A percentile compares a stretch with the other conserved stretches of the same genome.
phyloP scores from a whole-genome alignment of 2,888 invertebrate genomes.

The Micoletzkya japonica region DNA sequence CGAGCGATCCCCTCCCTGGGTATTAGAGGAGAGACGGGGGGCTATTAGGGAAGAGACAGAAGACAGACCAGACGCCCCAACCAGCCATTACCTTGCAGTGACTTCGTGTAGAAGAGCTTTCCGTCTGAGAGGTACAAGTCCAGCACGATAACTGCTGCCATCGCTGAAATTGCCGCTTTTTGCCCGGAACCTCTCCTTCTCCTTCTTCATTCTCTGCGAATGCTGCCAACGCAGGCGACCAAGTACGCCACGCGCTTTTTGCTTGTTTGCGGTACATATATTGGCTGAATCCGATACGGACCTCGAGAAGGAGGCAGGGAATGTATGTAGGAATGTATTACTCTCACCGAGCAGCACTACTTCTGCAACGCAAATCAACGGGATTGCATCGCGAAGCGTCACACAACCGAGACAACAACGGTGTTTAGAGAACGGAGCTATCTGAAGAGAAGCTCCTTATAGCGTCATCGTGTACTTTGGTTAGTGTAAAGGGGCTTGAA shows the following conservation, averaged over 20 bases:
- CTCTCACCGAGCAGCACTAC: slow-evolving; percentile 34
- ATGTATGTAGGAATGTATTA: neutral
- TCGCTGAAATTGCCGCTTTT: slow-evolving; percentile 35
- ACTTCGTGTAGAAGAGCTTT: slow-evolving; percentile 38
- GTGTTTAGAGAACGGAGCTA: slow-evolving; percentile 42
- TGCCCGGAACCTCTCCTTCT: neutral
- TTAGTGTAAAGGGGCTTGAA: neutral
- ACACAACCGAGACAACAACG: slow-evolving; percentile 46
- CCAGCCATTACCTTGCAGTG: slow-evolving; percentile 37
- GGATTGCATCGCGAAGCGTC: slow-evolving; percentile 40
- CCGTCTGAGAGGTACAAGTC: slow-evolving; percentile 43
- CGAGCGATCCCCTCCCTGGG: slow-evolving; percentile 5
- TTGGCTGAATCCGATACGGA: too few species aligned
- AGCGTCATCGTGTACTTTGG: neutral
- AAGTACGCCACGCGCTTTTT: too few species aligned
- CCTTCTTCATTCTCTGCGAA: too few species aligned
- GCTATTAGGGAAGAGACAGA: too few species aligned
- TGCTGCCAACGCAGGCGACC: too few species aligned
- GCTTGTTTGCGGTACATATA: too few species aligned
- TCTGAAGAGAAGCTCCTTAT: slow-evolving; percentile 27
- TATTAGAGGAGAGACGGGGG: too few species aligned
- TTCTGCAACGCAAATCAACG: slow-evolving; percentile 41
- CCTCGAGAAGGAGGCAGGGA: too few species aligned
- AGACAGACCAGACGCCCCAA: too few species aligned
- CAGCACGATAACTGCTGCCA: slow-evolving; percentile 35